Conservation (phyloP, 2,797 vertebrate genomes). For the Danio kyathit region DNA sequence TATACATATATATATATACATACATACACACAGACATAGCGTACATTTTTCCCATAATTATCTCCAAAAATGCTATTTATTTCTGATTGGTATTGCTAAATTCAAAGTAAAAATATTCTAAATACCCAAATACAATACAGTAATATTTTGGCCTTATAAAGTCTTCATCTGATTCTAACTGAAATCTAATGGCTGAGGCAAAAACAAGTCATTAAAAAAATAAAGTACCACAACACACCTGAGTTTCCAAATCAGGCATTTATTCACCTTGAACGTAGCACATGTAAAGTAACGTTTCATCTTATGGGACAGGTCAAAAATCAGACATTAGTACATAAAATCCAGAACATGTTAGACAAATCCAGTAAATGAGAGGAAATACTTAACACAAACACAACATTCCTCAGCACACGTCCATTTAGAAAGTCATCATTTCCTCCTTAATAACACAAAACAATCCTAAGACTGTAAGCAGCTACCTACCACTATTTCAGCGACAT, state of each 20-base stretch:
- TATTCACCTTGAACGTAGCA: constrained; percentile 16
- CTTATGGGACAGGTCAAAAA: constrained; percentile 9
- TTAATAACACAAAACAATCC: constrained; percentile 21
- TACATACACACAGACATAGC: no score
- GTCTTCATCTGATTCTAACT: no score
- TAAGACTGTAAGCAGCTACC: constrained; percentile 48
- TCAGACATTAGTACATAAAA: constrained; percentile 24
- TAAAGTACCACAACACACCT: neutral
- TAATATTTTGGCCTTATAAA: no score
- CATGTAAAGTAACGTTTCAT: constrained; percentile 17
- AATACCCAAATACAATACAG: no score
- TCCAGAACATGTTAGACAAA: constrained; percentile 47
- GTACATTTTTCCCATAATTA: no score
- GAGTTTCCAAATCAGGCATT: constrained; percentile 29
- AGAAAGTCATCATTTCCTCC: neutral
- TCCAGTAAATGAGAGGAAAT: constrained; percentile 41
- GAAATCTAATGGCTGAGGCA: no score
- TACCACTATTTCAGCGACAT: constrained; percentile 40
- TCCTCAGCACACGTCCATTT: neutral
- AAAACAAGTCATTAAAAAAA: no score
- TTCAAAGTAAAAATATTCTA: no score
- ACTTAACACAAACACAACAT: neutral
- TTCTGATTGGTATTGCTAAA: no score
- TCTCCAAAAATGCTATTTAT: no score
- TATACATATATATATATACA: no score